Conservation (phyloP, 2,888 invertebrate species). For the Norana najaformis region DNA sequence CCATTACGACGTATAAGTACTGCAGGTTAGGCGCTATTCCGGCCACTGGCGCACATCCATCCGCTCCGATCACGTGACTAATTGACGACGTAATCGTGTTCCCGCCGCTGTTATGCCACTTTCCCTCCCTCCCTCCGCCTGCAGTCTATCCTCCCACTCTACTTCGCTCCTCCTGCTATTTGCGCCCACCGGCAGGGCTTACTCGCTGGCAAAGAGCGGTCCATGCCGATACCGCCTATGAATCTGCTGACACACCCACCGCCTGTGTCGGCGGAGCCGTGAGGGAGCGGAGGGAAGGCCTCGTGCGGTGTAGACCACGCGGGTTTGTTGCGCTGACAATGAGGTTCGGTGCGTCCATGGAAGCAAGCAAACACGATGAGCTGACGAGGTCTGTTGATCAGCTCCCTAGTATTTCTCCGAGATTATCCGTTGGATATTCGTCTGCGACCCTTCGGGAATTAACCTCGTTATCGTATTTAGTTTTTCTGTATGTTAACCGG, state of each 20-base stretch:
- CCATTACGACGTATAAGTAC: no score
- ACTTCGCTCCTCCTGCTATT: background rate
- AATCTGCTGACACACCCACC: background rate
- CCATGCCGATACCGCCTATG: background rate
- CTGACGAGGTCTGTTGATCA: background rate
- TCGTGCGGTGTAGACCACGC: background rate
- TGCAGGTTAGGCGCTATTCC: no score
- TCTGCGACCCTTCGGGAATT: no score
- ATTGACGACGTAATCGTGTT: background rate
- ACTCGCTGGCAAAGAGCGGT: background rate
- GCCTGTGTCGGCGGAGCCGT: background rate
- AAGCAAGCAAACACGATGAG: background rate
- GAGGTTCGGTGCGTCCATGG: background rate
- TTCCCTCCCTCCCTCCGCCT: background rate
- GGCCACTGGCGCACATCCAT: background rate
- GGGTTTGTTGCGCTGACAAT: background rate
- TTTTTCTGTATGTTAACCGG: background rate
- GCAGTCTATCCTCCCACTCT: background rate
- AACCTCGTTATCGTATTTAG: background rate
- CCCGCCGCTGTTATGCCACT: background rate
- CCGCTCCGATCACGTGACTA: background rate
- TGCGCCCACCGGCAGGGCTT: background rate
- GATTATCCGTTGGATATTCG: no score
- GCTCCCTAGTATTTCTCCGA: no score
- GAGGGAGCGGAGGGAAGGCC: background rate